Evolutionary conservation across 2,797 vertebrate genomes (phyloP).

Genomic region (Anas bernieri): DNA sequence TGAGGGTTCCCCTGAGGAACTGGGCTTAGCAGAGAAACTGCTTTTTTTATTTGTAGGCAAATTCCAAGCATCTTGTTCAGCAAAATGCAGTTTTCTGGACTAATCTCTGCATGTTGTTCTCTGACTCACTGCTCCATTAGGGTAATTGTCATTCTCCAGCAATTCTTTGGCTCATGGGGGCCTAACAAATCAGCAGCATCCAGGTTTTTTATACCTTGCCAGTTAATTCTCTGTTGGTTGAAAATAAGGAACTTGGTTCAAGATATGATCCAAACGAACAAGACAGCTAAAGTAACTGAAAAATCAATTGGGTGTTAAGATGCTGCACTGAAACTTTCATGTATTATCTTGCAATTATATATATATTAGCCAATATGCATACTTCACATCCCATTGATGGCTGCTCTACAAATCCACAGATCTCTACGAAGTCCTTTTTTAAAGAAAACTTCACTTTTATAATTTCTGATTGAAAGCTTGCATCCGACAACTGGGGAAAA

Average conservation of each 20-base stretch:
- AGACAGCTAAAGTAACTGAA: neutral
- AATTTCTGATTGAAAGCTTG: neutral
- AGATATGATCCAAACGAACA: neutral
- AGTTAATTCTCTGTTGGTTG: neutral
- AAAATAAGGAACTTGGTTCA: neutral
- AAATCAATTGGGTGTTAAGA: neutral
- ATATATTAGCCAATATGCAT: accelerated
- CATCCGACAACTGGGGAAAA: neutral
- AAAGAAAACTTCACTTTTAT: neutral
- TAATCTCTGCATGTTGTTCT: neutral
- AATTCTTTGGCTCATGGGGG: constrained; percentile 5
- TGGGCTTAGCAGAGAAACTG: neutral
- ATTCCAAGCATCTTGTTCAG: neutral
- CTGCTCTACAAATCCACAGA: neutral
- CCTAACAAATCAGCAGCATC: too few species aligned
- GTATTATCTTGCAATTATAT: neutral
- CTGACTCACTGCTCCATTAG: neutral
- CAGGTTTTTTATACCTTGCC: neutral
- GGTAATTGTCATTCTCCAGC: constrained; percentile 9
- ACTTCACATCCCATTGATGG: neutral
- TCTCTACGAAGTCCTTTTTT: neutral
- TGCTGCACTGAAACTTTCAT: neutral
- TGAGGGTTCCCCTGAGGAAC: neutral
- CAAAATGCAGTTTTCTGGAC: neutral
- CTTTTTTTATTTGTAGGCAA: neutral